Base-by-base conservation (phyloP, 2,888 invertebrate species). In the Sarcophaga carnaria region DNA sequence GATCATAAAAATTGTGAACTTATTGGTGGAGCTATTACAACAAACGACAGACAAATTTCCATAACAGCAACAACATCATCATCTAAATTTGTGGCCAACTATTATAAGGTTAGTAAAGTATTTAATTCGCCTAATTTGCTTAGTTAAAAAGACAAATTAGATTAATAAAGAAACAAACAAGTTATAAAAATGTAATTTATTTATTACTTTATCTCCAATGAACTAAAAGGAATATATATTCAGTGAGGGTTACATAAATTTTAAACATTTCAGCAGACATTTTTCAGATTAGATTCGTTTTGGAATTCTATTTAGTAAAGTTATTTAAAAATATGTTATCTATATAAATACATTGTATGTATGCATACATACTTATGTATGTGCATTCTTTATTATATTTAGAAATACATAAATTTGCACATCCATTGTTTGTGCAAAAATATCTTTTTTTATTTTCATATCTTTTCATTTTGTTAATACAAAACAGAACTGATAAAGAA, bases 71-170 rank as follows among this genome's bases (percentile, higher is more conserved):
- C 59, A 14, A 45, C 64, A 71, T 54, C 67, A n/a, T 27, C 37
- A 20, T 72, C 14, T 8, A 67, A 62, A 64, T 14, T 17, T 12
- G n/a, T 2, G 22, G 60, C 27, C 66, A 77, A 74, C 17, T 54
- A n/a, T 37, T 37, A 37, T 69, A 78, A 80, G 85, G 85, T 85
- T 47, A 74, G 77, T 81, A n/a, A 22, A 11, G 8, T 37, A 37
- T 37, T 37, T 37, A 10, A 37, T 37, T 6, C 37, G 37, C 37
- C 2, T 37, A 37, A 37, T 37, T 37, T 37, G 10, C 2, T 37
- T 37, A 37, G 8, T 10, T 37, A 37, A 37, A 37, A 37, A 37
- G 37, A 10, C 37, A 37, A 37, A 37, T 37, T 37, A 10, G 37
- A 37, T 10, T 37, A 37, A 10, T 10, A 37, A 37, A 37, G 6